A percentile compares a stretch with the other conserved stretches of the same genome.
phyloP scores from a whole-genome alignment of 2,888 invertebrate species.

The Microdon myrmicae region DNA sequence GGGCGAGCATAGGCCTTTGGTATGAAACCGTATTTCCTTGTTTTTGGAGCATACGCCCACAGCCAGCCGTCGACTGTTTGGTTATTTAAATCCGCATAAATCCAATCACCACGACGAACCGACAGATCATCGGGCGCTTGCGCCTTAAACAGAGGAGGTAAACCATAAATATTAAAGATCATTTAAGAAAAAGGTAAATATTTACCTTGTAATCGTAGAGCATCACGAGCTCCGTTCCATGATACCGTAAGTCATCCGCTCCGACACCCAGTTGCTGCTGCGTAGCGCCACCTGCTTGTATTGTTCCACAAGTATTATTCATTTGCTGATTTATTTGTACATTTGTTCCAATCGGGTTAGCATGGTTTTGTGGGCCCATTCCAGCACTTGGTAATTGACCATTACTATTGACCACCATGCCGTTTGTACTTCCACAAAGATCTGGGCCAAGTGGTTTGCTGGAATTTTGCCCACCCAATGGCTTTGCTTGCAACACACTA shows the following conservation, averaged over 20 bases:
- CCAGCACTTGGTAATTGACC: slow-evolving; percentile 23
- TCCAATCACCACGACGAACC: slow-evolving; percentile 92
- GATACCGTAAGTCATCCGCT: slow-evolving; percentile 78
- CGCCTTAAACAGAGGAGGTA: slow-evolving; percentile 68
- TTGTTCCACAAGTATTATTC: slow-evolving; percentile 53
- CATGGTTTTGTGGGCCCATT: slow-evolving; percentile 17
- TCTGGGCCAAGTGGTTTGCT: slow-evolving; percentile 44
- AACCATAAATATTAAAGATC: background rate
- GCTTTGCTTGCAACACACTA: slow-evolving; percentile 73
- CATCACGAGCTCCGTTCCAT: slow-evolving; percentile 92
- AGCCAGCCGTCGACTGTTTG: slow-evolving; percentile 95
- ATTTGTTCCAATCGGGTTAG: slow-evolving; percentile 18
- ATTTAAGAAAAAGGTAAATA: background rate
- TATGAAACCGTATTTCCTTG: slow-evolving; percentile 92
- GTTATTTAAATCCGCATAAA: slow-evolving; percentile 92
- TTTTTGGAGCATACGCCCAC: slow-evolving; percentile 94
- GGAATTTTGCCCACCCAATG: slow-evolving; percentile 46
- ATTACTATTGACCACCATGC: slow-evolving; percentile 22
- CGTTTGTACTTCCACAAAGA: slow-evolving; percentile 40
- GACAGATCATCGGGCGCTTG: slow-evolving; percentile 93
- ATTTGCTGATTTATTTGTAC: slow-evolving; percentile 30
- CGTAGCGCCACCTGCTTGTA: slow-evolving; percentile 44
- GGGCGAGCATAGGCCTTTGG: slow-evolving; percentile 94
- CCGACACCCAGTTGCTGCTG: slow-evolving; percentile 61
- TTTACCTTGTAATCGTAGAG: slow-evolving; percentile 90